Evolutionary conservation across 2,888 invertebrate genomes (phyloP), one percentile per base, ranked within the genome.

Genomic region (Drosophila heteroneura): DNA sequence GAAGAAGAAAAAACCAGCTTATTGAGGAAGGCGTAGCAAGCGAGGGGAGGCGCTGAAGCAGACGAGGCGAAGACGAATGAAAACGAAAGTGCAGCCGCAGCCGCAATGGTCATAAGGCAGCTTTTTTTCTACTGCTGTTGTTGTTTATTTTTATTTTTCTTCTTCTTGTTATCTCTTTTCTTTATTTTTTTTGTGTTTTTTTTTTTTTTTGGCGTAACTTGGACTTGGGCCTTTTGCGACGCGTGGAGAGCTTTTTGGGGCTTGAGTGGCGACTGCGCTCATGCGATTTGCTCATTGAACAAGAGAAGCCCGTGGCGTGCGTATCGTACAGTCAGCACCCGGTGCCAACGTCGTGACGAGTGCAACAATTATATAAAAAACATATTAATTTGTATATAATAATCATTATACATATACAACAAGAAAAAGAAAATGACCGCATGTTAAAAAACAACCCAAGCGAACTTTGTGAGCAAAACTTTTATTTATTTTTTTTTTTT

Each of bases 241-340:
- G 47, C 26, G 47, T 47, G 47, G 2, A 54, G 71, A 82, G 80
- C 80, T 82, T 80, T 77, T 81, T 61, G 64, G 70, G 73, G 74
- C 77, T 71, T 72, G 64, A 73, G 62, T 68, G 60, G 75, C 54
- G 69, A 54, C 77, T 76, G 73, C 65, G 77, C 68, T 76, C 74
- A 78, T 67, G 74, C 80, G 78, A 76, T 77, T 76, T 81, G 88
- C 71, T 90, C 92, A 91, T 92, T 91, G 88, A 85, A 86, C 79
- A 82, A 88, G 81, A 74, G 81, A 91, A 84, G 85, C 80, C 81
- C 83, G 82, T 80, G 76, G 83, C 83, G 89, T 81, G 83, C 85
- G 85, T 87, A 90, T 79, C 81, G 82, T 77, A 78, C 64, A 68
- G 68, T 62, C 51, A 70, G 73, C 67, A 71, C 56, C 54, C 64